Evolutionary conservation across 2,888 invertebrate species (phyloP).

Genomic region (Volucella bombylans): DNA sequence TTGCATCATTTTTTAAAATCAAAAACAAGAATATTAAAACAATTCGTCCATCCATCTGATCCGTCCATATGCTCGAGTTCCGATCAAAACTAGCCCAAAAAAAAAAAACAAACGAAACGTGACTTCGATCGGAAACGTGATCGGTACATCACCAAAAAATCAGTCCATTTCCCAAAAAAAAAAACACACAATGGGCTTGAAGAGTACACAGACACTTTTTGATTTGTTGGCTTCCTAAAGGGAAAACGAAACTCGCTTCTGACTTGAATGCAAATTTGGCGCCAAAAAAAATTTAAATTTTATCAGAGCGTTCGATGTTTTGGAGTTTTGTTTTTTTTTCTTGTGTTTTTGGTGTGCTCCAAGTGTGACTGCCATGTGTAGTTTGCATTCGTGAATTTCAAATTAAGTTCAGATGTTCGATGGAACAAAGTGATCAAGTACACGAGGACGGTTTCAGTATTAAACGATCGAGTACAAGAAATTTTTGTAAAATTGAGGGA

Average conservation of each 20-base stretch:
- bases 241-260: conserved; percentile 50
- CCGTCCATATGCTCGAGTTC: not conserved
- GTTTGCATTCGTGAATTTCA: conserved; percentile 54
- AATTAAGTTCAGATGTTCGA: conserved; percentile 61
- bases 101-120: conserved; percentile 54
- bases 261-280: conserved; percentile 42
- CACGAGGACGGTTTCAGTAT: not conserved
- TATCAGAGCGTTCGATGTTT: conserved; percentile 21
- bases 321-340: conserved; percentile 22
- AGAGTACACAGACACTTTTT: conserved; percentile 40
- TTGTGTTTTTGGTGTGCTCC: conserved; percentile 30
- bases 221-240: conserved; percentile 57
- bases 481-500: no score
- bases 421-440: conserved; percentile 8
- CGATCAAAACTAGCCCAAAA: conserved; percentile 47
- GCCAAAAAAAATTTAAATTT: conserved; percentile 19
- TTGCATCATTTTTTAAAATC: conserved; percentile 59
- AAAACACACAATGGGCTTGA: not conserved
- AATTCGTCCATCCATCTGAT: not conserved
- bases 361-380: conserved; percentile 60
- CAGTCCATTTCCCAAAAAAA: not conserved
- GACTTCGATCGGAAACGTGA: conserved; percentile 55
- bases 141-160: conserved; percentile 13
- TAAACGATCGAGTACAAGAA: no score
- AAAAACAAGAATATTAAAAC: conserved; percentile 2